Evolutionary conservation across 2,888 invertebrate genomes (phyloP).

Genomic region (Macaria liturata): DNA sequence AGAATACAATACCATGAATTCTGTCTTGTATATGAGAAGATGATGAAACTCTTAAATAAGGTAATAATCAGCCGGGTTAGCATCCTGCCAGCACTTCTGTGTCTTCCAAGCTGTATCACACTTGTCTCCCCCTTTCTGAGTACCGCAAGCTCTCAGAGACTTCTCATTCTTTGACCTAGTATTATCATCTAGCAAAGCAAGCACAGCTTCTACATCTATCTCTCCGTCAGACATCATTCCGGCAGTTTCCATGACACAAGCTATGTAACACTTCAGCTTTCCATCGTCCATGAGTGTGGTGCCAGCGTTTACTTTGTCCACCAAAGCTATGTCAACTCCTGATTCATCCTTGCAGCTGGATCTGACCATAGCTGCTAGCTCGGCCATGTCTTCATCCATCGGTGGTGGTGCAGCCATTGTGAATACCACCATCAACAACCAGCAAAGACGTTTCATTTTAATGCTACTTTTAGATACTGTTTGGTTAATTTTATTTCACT

Average conservation of each 20-base stretch:
- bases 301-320: conserved; percentile 5
- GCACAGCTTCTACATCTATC: conserved; percentile 3
- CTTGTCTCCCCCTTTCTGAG: conserved; percentile 5
- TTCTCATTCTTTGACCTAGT: conserved; percentile 5
- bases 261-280: conserved; percentile 8
- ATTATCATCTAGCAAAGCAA: neutral
- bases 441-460: neutral
- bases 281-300: conserved; percentile 4
- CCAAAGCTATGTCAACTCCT: conserved; percentile 3
- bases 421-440: neutral
- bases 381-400: conserved; percentile 14
- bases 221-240: conserved; percentile 12
- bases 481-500: neutral
- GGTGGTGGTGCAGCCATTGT: conserved; percentile 3
- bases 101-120: conserved; percentile 10
- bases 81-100: conserved; percentile 12
- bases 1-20: too few relatives aligned
- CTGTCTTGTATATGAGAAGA: too few relatives aligned
- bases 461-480: neutral
- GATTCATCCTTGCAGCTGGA: conserved; percentile 4
- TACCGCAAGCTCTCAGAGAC: conserved; percentile 4
- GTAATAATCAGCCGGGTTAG: conserved; percentile 9
- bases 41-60: neutral
- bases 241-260: conserved; percentile 12
- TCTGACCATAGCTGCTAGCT: conserved; percentile 6